phyloP scores from a whole-genome alignment of 2,113 vertebrate genomes.

The Oxyura jamaicensis region DNA sequence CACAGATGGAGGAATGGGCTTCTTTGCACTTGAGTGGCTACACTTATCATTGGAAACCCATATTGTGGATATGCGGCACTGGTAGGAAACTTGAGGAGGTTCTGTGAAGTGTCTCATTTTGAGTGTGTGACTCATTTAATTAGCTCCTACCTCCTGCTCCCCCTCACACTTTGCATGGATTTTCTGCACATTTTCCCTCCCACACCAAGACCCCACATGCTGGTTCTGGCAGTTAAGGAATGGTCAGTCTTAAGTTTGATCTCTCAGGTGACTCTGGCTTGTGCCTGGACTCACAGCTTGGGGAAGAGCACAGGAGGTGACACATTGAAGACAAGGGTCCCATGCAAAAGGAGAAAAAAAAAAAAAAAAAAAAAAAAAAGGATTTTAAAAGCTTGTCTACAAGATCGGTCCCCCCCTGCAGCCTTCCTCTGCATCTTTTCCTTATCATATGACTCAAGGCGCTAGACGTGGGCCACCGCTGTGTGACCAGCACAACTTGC shows the following conservation, averaged over 20 bases:
- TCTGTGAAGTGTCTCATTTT: neutral
- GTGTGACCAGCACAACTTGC: neutral
- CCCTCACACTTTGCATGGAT: neutral
- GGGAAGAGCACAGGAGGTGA: neutral
- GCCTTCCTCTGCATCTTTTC: neutral
- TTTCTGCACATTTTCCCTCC: neutral
- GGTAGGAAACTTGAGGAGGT: neutral
- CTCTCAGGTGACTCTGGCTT: neutral
- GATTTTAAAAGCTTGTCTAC: neutral
- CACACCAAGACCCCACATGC: neutral
- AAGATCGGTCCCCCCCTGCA: neutral
- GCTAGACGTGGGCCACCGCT: neutral
- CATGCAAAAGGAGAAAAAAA: neutral
- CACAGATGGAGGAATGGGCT: neutral
- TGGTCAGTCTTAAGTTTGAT: neutral
- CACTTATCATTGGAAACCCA: neutral
- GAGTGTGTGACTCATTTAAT: conserved; percentile 23
- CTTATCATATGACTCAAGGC: neutral
- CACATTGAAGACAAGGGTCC: neutral
- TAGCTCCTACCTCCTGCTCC: neutral
- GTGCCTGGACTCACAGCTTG: neutral
- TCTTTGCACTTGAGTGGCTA: neutral
- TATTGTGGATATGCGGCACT: neutral
- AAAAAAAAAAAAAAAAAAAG: neutral
- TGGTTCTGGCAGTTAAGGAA: neutral